These are phyloP conservation scores for Noturus placidus DNA, from an alignment of 2,113 vertebrate species.

Conservation along the genomic window DNA sequence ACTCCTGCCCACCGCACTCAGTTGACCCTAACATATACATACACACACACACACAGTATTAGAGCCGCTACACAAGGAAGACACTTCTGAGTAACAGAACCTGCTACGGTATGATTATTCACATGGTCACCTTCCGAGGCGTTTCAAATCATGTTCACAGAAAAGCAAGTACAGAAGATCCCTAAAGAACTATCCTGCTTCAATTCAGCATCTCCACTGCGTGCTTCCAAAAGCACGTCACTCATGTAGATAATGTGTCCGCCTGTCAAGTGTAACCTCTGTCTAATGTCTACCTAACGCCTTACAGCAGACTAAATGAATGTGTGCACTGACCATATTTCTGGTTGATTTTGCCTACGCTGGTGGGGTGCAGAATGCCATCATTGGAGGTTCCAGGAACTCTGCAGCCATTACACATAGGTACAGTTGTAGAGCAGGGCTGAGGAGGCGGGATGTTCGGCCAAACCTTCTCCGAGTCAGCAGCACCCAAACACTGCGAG, in stretches of 20 bases:
- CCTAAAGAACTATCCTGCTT: neutral
- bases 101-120: neutral
- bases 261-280: too few species aligned
- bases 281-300: neutral
- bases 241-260: neutral
- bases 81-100: too few species aligned
- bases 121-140: neutral
- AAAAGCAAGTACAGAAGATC: neutral
- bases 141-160: neutral
- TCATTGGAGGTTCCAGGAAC: constrained; percentile 80
- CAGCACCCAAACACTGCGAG: constrained; percentile 72
- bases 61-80: neutral
- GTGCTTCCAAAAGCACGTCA: neutral
- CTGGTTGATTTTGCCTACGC: constrained; percentile 78
- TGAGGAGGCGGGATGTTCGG: constrained; percentile 83
- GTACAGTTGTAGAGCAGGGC: constrained; percentile 73
- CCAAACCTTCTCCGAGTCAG: constrained; percentile 83
- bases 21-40: constrained; percentile 73
- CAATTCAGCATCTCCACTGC: too few species aligned
- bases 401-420: constrained; percentile 92
- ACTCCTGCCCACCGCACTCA: constrained; percentile 83
- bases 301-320: neutral
- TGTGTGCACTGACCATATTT: constrained; percentile 81
- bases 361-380: constrained; percentile 74
- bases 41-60: neutral